phyloP scores from a whole-genome alignment of 2,888 invertebrate genomes.

The Nomada fucata region DNA sequence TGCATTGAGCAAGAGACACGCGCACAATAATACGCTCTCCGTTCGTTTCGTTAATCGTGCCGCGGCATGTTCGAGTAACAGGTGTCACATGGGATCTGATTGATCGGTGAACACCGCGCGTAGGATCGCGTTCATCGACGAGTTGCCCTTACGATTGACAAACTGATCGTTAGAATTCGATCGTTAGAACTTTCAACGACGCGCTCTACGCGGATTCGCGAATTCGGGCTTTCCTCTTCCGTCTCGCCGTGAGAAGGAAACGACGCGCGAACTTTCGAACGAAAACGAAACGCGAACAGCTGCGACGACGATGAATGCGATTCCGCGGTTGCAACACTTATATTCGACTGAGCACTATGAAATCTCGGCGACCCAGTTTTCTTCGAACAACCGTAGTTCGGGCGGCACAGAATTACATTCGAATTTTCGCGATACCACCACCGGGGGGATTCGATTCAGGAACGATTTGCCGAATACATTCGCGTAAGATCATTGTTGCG shows the following conservation, averaged over 20 bases:
- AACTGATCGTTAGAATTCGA: background rate
- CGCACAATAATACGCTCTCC: slow-evolving; percentile 38
- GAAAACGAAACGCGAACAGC: background rate
- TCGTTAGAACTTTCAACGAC: no score
- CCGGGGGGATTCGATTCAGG: background rate
- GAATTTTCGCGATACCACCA: background rate
- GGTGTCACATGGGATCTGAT: slow-evolving; percentile 33
- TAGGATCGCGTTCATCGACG: slow-evolving; percentile 17
- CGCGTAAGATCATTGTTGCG: background rate
- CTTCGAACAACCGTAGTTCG: slow-evolving; percentile 2
- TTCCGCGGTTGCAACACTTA: slow-evolving; percentile 27
- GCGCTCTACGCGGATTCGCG: no score
- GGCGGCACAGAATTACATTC: slow-evolving; percentile 5
- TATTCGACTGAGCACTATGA: slow-evolving; percentile 17
- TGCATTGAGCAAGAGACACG: slow-evolving; percentile 49
- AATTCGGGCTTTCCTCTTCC: no score
- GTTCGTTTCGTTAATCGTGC: slow-evolving; percentile 29
- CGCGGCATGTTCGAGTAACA: slow-evolving; percentile 45
- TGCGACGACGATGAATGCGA: slow-evolving; percentile 13
- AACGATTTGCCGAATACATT: background rate
- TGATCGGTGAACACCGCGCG: slow-evolving; percentile 21
- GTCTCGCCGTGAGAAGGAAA: background rate
- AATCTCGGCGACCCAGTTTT: slow-evolving; percentile 30
- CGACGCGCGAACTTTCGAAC: background rate
- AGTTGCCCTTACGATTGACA: background rate